Evolutionary conservation across 2,888 invertebrate genomes (phyloP).

Genomic region (Clepsis dumicolana): DNA sequence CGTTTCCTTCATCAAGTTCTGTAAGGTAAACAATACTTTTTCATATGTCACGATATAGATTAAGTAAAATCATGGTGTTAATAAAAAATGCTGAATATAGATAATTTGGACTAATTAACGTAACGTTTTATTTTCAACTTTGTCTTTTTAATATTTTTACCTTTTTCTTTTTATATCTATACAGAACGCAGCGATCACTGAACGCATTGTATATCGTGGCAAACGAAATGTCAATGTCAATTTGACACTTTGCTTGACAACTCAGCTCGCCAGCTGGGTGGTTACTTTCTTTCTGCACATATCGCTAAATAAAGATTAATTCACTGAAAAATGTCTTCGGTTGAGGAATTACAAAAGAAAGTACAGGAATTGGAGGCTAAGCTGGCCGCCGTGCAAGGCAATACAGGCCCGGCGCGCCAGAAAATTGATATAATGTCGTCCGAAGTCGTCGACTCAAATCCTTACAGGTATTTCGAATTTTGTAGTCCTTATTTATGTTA

Average conservation of each 20-base stretch:
- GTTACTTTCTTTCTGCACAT: slow-evolving; percentile 48
- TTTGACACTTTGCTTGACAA: slow-evolving; percentile 36
- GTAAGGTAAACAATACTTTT: too few species aligned
- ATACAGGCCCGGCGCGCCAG: slow-evolving; percentile 82
- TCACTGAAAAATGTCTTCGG: slow-evolving; percentile 82
- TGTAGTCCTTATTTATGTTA: neutral
- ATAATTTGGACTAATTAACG: too few species aligned
- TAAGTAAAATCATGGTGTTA: too few species aligned
- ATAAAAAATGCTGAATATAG: too few species aligned
- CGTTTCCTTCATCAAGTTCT: too few species aligned
- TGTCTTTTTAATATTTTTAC: too few species aligned
- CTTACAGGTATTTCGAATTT: slow-evolving; percentile 91
- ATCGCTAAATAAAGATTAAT: slow-evolving; percentile 48
- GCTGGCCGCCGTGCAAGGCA: slow-evolving; percentile 80
- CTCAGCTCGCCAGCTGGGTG: slow-evolving; percentile 39
- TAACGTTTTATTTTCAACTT: too few species aligned
- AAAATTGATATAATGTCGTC: slow-evolving; percentile 96
- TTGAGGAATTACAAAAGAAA: slow-evolving; percentile 87
- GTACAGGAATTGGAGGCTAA: slow-evolving; percentile 89
- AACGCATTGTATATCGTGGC: slow-evolving; percentile 42
- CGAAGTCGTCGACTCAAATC: slow-evolving; percentile 99
- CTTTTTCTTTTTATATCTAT: neutral
- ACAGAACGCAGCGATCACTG: slow-evolving; percentile 14
- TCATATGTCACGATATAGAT: too few species aligned
- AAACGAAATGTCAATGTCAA: slow-evolving; percentile 28